Base-by-base conservation (phyloP, 2,113 vertebrate species). In the Amia ocellicauda region DNA sequence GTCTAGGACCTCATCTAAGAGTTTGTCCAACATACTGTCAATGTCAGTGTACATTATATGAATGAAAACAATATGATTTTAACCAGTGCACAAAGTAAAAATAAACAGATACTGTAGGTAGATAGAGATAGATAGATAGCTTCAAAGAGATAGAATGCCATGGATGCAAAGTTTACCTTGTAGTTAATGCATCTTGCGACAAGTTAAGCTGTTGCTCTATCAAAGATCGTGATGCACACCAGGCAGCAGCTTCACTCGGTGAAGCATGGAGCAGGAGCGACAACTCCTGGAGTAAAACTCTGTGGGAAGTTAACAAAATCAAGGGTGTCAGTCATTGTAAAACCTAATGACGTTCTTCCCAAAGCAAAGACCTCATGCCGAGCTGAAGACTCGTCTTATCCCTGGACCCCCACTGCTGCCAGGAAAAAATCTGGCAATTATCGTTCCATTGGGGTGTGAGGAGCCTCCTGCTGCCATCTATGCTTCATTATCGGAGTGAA, bases 291-390 rank as follows among this genome's bases (percentile, higher is more conserved):
- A 62, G 60, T 29, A 28, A 29, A 50, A 31, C 60, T 62, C 60
- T 9, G 26, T 29, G 27, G 27, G 45, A 51, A 36, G 41, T 51
- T 62, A 62, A 62, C 45, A 62, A 51, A 62, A 45, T 19, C 20
- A 22, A 62, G 60, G 60, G 26, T 62, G 43, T 51, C 60, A 62
- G 26, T 62, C 41, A 49, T 28, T 19, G 16, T 62, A 19, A 49
- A 51, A 62, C 50, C 47, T 29, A 60, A 62, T 62, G 47, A 28
- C 24, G 22, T 53, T 53, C 51, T 53, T 53, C 51, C 51, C 17
- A 53, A 53, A 53, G 4, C 51, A 53, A 53, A 53, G 60, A 62
- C 60, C 27, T 45, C 60, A 20, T 40, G 28, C 60, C 17, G 60
- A 29, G 60, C 19, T 22, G 19, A 41, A 62, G 45, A 62, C 31